Conservation (phyloP, 2,888 invertebrate species). For the Monochamus alternatus region DNA sequence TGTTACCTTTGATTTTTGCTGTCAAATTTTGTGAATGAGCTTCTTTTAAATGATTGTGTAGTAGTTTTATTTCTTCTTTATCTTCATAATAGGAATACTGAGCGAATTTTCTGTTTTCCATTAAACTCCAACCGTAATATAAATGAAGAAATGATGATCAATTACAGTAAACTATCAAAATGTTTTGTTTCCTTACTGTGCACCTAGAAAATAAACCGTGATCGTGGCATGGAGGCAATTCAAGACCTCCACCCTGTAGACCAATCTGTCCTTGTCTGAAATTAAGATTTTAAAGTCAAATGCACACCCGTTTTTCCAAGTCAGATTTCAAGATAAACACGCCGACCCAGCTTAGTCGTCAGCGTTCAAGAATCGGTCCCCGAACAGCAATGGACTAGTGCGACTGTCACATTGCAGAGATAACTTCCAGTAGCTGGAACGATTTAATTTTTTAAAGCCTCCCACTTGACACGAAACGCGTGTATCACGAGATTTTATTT, state of each 20-base stretch:
- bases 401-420: constrained; percentile 37
- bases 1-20: too few relatives aligned
- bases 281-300: constrained; percentile 38
- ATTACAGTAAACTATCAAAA: too few relatives aligned
- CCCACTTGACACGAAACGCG: constrained; percentile 35
- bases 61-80: too few relatives aligned
- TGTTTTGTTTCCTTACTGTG: too few relatives aligned
- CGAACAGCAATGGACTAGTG: background rate
- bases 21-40: too few relatives aligned
- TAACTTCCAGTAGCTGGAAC: constrained; percentile 40
- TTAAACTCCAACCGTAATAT: too few relatives aligned
- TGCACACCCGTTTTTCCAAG: constrained; percentile 33
- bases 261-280: constrained; percentile 18
- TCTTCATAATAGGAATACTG: too few relatives aligned
- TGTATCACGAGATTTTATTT: constrained; percentile 32
- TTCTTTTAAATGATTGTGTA: too few relatives aligned
- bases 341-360: constrained; percentile 10
- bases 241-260: constrained; percentile 14
- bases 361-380: constrained; percentile 16
- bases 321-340: constrained; percentile 34
- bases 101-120: too few relatives aligned
- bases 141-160: too few relatives aligned
- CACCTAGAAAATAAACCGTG: too few relatives aligned
- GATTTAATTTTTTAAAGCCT: constrained; percentile 35
- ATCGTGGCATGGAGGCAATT: background rate